phyloP scores from a whole-genome alignment of 2,888 invertebrate species.

The Morpho achilles region DNA sequence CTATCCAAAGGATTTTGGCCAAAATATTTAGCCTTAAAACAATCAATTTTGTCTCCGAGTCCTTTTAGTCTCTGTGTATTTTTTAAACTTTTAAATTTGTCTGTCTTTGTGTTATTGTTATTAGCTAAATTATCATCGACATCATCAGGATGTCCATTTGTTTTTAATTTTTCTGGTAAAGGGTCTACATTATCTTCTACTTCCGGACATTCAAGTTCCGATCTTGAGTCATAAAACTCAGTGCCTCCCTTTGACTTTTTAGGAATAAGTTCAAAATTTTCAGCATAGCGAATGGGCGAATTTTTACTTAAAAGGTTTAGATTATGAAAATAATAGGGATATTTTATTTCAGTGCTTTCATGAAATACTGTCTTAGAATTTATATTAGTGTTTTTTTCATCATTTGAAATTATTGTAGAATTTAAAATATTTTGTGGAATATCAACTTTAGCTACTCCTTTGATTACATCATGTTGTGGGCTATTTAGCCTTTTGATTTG shows the following conservation, averaged over 20 bases:
- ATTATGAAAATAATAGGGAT: slow-evolving; percentile 82
- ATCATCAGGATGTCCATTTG: slow-evolving; percentile 46
- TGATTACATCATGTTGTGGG: slow-evolving; percentile 43
- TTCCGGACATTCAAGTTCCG: slow-evolving; percentile 72
- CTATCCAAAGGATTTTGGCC: slow-evolving; percentile 87
- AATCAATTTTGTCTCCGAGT: slow-evolving; percentile 86
- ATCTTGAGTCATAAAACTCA: slow-evolving; percentile 84
- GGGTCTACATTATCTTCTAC: slow-evolving; percentile 76
- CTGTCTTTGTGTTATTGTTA: slow-evolving; percentile 36
- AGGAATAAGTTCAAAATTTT: slow-evolving; percentile 81
- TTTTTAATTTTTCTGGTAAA: slow-evolving; percentile 70
- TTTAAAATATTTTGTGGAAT: no score
- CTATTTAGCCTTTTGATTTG: not conserved
- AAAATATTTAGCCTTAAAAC: slow-evolving; percentile 86
- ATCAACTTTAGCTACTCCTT: slow-evolving; percentile 36
- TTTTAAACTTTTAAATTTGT: slow-evolving; percentile 42
- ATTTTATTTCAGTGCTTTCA: slow-evolving; percentile 63
- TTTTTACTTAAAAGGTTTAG: slow-evolving; percentile 58
- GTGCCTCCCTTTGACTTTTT: slow-evolving; percentile 82
- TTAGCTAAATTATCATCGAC: slow-evolving; percentile 27
- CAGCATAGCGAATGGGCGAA: slow-evolving; percentile 83
- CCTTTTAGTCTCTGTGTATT: slow-evolving; percentile 77
- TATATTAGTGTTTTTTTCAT: slow-evolving; percentile 29
- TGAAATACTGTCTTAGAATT: slow-evolving; percentile 12
- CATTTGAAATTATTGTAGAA: slow-evolving; percentile 36